phyloP scores from a whole-genome alignment of 2,888 invertebrate genomes.

The Phorcus lineatus region DNA sequence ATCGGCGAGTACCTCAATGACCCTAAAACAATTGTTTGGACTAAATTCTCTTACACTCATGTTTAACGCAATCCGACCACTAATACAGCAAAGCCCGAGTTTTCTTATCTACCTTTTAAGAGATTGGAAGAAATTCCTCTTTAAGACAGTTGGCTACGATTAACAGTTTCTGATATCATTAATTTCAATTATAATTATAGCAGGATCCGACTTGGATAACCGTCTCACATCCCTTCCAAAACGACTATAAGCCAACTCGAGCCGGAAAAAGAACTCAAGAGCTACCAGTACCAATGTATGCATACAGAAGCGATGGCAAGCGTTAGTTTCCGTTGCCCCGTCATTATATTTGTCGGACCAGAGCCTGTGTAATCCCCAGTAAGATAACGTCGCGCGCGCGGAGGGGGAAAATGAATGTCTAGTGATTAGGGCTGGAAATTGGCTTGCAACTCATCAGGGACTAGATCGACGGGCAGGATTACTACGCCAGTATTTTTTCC shows the following conservation, averaged over 20 bases:
- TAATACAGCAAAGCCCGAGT: conserved; percentile 24
- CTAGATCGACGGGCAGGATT: conserved; percentile 37
- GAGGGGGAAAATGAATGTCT: conserved; percentile 52
- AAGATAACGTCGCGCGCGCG: conserved; percentile 33
- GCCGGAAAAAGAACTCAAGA: conserved; percentile 29
- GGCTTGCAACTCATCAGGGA: conserved; percentile 57
- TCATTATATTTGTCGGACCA: conserved; percentile 47
- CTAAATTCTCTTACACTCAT: conserved; percentile 3
- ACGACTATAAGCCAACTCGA: conserved; percentile 26
- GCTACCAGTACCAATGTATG: conserved; percentile 31
- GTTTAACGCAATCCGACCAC: conserved; percentile 23
- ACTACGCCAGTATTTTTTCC: conserved; percentile 37
- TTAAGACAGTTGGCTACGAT: conserved; percentile 30
- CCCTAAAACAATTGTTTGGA: conserved; percentile 22
- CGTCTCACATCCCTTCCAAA: conserved; percentile 24
- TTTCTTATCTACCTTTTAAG: conserved; percentile 37
- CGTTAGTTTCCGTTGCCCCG: conserved; percentile 31
- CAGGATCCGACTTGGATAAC: conserved; percentile 26
- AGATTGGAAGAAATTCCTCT: conserved; percentile 27
- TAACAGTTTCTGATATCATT: conserved; percentile 41
- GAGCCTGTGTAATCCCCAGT: conserved; percentile 38
- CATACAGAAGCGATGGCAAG: conserved; percentile 31
- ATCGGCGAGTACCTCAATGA: not conserved
- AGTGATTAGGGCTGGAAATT: conserved; percentile 62
- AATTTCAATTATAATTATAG: conserved; percentile 49